Evolutionary conservation across 2,888 invertebrate genomes (phyloP).

Genomic region (Watsonalla cultraria): DNA sequence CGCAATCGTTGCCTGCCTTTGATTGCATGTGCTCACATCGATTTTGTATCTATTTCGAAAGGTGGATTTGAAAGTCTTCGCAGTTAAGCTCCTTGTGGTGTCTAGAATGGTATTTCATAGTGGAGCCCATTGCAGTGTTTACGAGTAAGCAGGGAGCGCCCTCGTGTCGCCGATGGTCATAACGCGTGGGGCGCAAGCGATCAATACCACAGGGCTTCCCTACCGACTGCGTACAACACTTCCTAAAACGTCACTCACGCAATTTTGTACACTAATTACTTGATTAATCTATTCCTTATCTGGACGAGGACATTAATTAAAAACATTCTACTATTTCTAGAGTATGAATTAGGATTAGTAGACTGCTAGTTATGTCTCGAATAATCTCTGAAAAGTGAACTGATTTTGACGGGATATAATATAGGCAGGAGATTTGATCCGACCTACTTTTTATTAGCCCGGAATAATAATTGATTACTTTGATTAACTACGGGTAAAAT

Average conservation of each 20-base stretch:
- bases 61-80: background rate
- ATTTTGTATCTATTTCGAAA: constrained; percentile 1
- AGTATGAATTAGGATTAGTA: no score
- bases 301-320: no score
- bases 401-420: no score
- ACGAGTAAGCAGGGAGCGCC: constrained; percentile 59
- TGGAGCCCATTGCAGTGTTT: constrained; percentile 49
- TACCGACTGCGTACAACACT: constrained; percentile 45
- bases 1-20: constrained; percentile 20
- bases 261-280: constrained; percentile 36
- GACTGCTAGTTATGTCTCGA: no score
- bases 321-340: no score
- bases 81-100: constrained; percentile 11
- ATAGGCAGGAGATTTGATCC: no score
- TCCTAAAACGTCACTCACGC: constrained; percentile 41
- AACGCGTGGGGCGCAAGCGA: constrained; percentile 67
- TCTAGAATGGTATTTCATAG: constrained; percentile 27
- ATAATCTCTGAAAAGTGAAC: no score
- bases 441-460: no score
- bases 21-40: constrained; percentile 10
- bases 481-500: no score
- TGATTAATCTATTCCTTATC: constrained; percentile 15
- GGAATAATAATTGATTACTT: no score
- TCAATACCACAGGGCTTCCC: constrained; percentile 73
- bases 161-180: constrained; percentile 72